A percentile compares a stretch with the other conserved stretches of the same genome.
phyloP scores from a whole-genome alignment of 1,140 invertebrate genomes.

The Nephila pilipes region DNA sequence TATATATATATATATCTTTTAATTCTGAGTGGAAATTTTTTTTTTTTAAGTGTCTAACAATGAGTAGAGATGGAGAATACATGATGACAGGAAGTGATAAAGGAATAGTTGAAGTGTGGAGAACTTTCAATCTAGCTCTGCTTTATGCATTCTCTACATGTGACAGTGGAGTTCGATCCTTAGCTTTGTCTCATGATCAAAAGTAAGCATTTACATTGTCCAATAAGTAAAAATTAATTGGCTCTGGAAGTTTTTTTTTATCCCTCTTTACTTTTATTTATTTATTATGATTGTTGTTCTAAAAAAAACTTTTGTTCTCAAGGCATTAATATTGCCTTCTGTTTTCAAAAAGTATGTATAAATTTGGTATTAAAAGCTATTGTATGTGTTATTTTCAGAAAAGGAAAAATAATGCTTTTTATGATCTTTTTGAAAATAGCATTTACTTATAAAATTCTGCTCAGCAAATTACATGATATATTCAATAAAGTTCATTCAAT shows the following conservation, averaged over 20 bases:
- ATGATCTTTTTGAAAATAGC: too few relatives aligned
- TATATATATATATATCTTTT: not conserved
- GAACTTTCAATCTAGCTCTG: constrained; percentile 97
- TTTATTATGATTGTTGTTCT: too few relatives aligned
- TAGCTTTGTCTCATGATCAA: constrained; percentile 98
- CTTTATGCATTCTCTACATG: constrained; percentile 98
- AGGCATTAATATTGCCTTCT: too few relatives aligned
- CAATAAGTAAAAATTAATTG: not conserved
- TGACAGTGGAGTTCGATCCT: constrained; percentile 94
- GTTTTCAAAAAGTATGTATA: too few relatives aligned
- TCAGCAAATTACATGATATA: too few relatives aligned
- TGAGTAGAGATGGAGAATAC: constrained; percentile 99
- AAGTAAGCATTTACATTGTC: constrained; percentile 86
- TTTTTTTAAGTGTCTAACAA: constrained; percentile 90
- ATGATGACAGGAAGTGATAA: constrained; percentile 96
- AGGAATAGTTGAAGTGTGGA: constrained; percentile 98
- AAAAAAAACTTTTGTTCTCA: too few relatives aligned
- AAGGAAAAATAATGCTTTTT: too few relatives aligned
- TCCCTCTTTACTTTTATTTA: too few relatives aligned
- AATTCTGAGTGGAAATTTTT: not conserved
- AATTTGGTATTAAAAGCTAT: too few relatives aligned
- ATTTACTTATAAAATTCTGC: too few relatives aligned
- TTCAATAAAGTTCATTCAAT: too few relatives aligned
- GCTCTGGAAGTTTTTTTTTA: not conserved
- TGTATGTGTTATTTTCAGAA: too few relatives aligned